A percentile compares a stretch with the other conserved stretches of the same genome.
These are phyloP conservation scores for Callyntrura guangdongensis DNA, from an alignment of 2,888 invertebrate species.

Conservation along the genomic window DNA sequence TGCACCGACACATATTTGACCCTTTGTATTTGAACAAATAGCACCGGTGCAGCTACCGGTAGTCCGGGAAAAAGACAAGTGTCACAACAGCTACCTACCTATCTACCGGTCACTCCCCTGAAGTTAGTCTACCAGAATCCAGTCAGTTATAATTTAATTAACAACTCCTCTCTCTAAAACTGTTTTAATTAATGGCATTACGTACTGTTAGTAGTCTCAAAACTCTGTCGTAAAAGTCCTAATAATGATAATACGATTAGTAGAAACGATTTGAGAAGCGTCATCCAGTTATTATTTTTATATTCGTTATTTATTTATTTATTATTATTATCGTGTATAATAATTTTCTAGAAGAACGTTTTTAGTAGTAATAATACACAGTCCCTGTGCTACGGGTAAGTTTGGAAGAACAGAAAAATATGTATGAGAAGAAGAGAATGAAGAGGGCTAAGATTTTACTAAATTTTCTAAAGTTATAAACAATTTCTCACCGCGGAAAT, in stretches of 20 bases:
- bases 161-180: not conserved
- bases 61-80: too few species aligned
- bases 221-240: constrained; percentile 33
- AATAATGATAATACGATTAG: not conserved
- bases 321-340: not conserved
- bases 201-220: constrained; percentile 48
- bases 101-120: not conserved
- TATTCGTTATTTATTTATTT: not conserved
- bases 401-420: constrained; percentile 18
- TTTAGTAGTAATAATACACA: not conserved
- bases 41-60: too few species aligned
- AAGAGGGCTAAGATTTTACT: not conserved
- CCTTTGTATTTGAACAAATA: too few species aligned
- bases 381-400: not conserved
- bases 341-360: not conserved
- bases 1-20: too few species aligned
- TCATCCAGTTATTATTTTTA: constrained; percentile 22
- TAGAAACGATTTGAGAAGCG: constrained; percentile 31
- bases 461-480: constrained; percentile 4
- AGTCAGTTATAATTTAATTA: not conserved
- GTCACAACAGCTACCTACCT: too few species aligned
- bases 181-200: not conserved
- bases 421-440: constrained; percentile 10
- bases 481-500: not conserved
- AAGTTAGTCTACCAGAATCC: not conserved